Evolutionary conservation across 2,888 invertebrate species (phyloP).

Genomic region (Agrilus mali): DNA sequence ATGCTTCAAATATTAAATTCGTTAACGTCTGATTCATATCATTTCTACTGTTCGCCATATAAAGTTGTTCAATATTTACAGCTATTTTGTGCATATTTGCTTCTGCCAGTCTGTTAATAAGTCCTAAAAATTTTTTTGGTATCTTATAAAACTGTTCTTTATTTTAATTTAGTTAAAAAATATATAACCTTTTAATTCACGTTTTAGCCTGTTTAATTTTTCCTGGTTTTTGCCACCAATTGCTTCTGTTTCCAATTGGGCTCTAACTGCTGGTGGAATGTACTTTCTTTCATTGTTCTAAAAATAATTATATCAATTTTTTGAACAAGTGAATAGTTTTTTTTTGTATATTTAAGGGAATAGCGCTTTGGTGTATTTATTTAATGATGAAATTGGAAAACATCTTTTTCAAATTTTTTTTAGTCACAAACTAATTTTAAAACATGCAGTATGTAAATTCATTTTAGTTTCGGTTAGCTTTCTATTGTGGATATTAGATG

Average conservation of each 20-base stretch:
- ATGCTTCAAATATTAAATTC: constrained; percentile 55
- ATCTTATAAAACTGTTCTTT: neutral
- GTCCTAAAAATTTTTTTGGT: constrained; percentile 31
- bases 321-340: too few species aligned
- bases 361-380: too few species aligned
- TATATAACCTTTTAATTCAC: constrained; percentile 66
- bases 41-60: constrained; percentile 66
- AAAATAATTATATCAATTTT: too few species aligned
- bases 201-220: constrained; percentile 53
- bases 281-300: constrained; percentile 44
- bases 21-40: constrained; percentile 68
- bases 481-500: too few species aligned
- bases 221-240: constrained; percentile 36
- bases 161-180: neutral
- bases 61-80: constrained; percentile 65
- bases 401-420: too few species aligned
- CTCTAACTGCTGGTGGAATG: constrained; percentile 70
- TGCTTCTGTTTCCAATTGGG: constrained; percentile 33
- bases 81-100: constrained; percentile 78
- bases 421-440: too few species aligned
- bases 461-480: too few species aligned
- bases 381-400: too few species aligned
- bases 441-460: too few species aligned
- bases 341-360: too few species aligned
- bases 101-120: constrained; percentile 77